phyloP scores from a whole-genome alignment of 2,797 vertebrate genomes.

The Botia almorhae region DNA sequence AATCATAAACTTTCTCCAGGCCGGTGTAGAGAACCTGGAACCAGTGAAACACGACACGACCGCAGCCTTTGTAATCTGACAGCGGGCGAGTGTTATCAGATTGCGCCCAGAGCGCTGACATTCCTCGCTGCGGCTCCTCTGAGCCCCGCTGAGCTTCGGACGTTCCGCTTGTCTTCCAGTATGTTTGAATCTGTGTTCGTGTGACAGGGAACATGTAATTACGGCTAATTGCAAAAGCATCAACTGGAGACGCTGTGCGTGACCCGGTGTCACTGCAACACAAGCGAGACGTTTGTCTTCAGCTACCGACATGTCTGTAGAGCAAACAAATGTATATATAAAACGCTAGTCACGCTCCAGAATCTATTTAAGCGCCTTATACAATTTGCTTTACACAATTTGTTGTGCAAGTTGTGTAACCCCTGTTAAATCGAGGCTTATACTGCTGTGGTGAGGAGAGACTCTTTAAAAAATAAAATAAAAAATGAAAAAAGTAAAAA shows the following conservation, averaged over 20 bases:
- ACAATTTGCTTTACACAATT: too few relatives aligned
- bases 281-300: slow-evolving; percentile 44
- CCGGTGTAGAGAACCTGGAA: slow-evolving; percentile 40
- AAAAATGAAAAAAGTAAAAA: too few relatives aligned
- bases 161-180: slow-evolving; percentile 46
- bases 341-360: too few relatives aligned
- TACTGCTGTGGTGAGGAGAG: background rate
- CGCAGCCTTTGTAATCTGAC: slow-evolving; percentile 49
- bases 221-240: slow-evolving; percentile 55
- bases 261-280: slow-evolving; percentile 49
- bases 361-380: too few relatives aligned
- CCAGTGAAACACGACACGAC: slow-evolving; percentile 49
- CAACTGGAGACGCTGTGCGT: slow-evolving; percentile 34
- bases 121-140: slow-evolving; percentile 42
- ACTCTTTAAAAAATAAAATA: too few relatives aligned
- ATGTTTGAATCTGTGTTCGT: slow-evolving; percentile 35
- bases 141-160: slow-evolving; percentile 43
- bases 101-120: slow-evolving; percentile 48
- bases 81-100: slow-evolving; percentile 52
- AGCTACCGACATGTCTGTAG: slow-evolving; percentile 25
- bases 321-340: background rate
- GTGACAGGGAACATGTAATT: slow-evolving; percentile 50
- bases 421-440: background rate
- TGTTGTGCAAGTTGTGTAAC: too few relatives aligned
- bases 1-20: slow-evolving; percentile 55